Base-by-base conservation (phyloP, 2,888 invertebrate species). In the Thecophora atra region DNA sequence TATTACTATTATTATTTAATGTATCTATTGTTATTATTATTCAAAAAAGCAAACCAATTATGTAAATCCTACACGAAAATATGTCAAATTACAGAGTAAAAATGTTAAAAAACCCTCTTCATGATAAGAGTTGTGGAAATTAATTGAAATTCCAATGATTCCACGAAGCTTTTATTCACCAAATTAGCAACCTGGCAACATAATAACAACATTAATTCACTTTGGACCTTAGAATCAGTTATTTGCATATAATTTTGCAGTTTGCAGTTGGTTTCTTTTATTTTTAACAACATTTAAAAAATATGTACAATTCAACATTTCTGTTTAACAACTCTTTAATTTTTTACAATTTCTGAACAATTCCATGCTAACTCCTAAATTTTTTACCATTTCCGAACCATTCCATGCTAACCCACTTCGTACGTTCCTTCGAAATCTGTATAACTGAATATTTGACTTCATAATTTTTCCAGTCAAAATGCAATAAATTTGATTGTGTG, bases 81-180 rank as follows among this genome's bases (percentile, higher is more conserved):
- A n/a, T n/a, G n/a, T n/a, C n/a, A n/a, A n/a, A n/a, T n/a, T n/a
- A n/a, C n/a, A n/a, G n/a, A n/a, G n/a, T n/a, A n/a, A n/a, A n/a
- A n/a, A n/a, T 37, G 37, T 37, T 8, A 6, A 37, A 37, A 37
- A 6, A 11, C 8, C 47, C 47, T 11, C 47, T 47, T 15, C 47
- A 5, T 6, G 77, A 79, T 80, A 79, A 82, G 83, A 84, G 83
- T 84, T 86, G 85, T 84, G 83, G 82, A 84, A 84, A 85, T 85
- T 85, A 85, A 85, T 85, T 85, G 84, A 85, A 85, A 85, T 85
- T 85, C 86, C 83, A 81, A 79, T 79, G 81, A 84, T 86, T 80
- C 86, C 84, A 80, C 80, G 84, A 83, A 82, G 82, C 84, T 84
- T 85, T 83, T 84, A 81, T 81, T 81, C 17, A 80, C 81, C 81